Conservation (phyloP, 2,113 vertebrate genomes). For the Amblyopsis rosae region DNA sequence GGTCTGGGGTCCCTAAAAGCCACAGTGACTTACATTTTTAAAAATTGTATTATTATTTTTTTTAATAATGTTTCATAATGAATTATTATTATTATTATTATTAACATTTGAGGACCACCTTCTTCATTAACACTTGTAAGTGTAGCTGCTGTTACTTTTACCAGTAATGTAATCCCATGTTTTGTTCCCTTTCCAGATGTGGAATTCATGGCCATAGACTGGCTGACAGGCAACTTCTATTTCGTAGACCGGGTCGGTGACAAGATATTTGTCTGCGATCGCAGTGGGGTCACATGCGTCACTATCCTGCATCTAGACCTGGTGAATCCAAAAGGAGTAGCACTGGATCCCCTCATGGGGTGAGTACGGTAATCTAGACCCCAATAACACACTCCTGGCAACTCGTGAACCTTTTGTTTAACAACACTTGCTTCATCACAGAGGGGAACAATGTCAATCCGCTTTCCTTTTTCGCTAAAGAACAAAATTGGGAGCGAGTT, state of each 20-base stretch:
- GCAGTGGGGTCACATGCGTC: constrained; percentile 83
- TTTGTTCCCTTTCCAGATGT: constrained; percentile 79
- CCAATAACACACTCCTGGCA: neutral
- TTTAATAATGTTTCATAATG: no score
- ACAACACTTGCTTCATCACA: neutral
- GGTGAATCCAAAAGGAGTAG: constrained; percentile 89
- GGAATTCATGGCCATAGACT: constrained; percentile 91
- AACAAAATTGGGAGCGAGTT: constrained; percentile 35
- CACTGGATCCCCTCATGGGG: constrained; percentile 91
- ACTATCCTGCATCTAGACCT: constrained; percentile 91
- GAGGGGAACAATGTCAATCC: constrained; percentile 30
- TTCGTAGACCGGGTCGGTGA: constrained; percentile 87
- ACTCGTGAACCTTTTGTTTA: neutral
- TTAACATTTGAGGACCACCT: no score
- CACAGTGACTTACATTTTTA: no score
- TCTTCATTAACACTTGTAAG: neutral
- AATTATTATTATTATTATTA: no score
- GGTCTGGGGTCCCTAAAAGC: no score
- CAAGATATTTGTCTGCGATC: constrained; percentile 89
- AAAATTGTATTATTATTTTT: no score
- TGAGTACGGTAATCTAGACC: constrained; percentile 71
- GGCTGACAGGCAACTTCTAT: constrained; percentile 94
- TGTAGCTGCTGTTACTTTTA: neutral
- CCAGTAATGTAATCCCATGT: neutral
- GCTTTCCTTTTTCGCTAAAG: constrained; percentile 37